Evolutionary conservation across 2,888 invertebrate species (phyloP), one percentile per base, ranked within the genome.

Genomic region (Lissonota sp.): DNA sequence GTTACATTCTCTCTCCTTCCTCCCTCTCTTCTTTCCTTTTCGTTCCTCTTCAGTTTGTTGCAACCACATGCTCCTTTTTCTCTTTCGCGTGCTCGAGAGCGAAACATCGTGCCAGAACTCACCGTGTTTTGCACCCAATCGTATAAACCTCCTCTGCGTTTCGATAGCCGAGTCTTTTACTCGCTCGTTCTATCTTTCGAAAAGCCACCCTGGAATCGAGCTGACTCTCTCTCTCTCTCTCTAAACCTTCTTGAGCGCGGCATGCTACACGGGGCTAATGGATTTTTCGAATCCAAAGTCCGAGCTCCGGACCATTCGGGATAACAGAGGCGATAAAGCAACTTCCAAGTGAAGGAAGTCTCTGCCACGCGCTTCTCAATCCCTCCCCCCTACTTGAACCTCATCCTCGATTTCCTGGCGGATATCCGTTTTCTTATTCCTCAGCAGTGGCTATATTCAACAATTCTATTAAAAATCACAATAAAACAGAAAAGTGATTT

Each of bases 201-300:
- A 75, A 64, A 53, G 46, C 71, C 77, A 70, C 57, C 63, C 70
- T 39, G 51, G 39, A 64, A 66, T 37, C 51, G 46, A 53, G 5
- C 44, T 70, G 72, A 80, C 12, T 14, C 70, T 74, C 46, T 71
- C 74, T 80, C 76, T 76, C 73, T 46, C 75, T 44, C 55, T 58
- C 40, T 40, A 53, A 10, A 60, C 37, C 71, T 67, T 74, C 70
- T 70, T 78, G 82, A 73, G 82, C 76, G 72, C 79, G 83, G 82
- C 85, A 75, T 79, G 77, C 60, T 49, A 62, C 26, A 26, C 80
- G 79, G 80, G 83, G 86, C 89, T 90, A 91, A 91, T 90, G 90
- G 90, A 90, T 90, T 90, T 90, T 91, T 90, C 90, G 87, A 89
- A 90, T 90, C 88, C 74, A 86, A 90, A 89, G 88, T 26, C 87